Evolutionary conservation across 2,113 vertebrate species (phyloP), one percentile per base, ranked within the genome.

Genomic region (Fregata magnificens): DNA sequence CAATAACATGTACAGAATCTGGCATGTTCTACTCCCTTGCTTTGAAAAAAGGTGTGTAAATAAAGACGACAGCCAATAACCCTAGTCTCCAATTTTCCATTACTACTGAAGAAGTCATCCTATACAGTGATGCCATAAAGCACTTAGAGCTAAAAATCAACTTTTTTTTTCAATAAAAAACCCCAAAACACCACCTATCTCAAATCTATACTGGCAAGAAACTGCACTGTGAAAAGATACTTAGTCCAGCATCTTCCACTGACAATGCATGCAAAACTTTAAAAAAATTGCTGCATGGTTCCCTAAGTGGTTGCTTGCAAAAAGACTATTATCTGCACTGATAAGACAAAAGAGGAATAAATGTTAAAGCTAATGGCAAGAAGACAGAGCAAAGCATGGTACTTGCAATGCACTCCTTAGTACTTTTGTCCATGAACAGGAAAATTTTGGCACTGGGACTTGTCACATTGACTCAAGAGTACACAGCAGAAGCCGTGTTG

Each of bases 131-230:
- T 32, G 31, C 32, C 61, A 90, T 47, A 85, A 62, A 80, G 45
- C 52, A 85, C 47, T 85, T 63, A 28, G 44, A 92, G 77, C 44
- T 83, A 92, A 92, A 92, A 95, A 94, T 63, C 20, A 29, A 6
- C 12, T 91, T 53, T 78, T 93, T 71, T 90, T 44, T 82, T 42
- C 42, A 82, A 63, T 62, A 63, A 76, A 96, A 70, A 40, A 10
- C 2, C 0, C 4, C 11, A 18, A 89, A 61, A 2, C 29, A 58
- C 18, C 11, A 81, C 8, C 24, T 31, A 49, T 84, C 14, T 96
- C 89, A 95, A 93, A 94, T 55, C 44, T 65, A 52, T 58, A 82
- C 53, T 40, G 28, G 50, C 82, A 77, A 91, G 74, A 94, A 96
- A 69, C 77, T 34, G 45, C 81, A 95, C 45, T 36, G 38, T 55